phyloP scores from a whole-genome alignment of 1,140 invertebrate genomes.

The Paralvinella palmiformis region DNA sequence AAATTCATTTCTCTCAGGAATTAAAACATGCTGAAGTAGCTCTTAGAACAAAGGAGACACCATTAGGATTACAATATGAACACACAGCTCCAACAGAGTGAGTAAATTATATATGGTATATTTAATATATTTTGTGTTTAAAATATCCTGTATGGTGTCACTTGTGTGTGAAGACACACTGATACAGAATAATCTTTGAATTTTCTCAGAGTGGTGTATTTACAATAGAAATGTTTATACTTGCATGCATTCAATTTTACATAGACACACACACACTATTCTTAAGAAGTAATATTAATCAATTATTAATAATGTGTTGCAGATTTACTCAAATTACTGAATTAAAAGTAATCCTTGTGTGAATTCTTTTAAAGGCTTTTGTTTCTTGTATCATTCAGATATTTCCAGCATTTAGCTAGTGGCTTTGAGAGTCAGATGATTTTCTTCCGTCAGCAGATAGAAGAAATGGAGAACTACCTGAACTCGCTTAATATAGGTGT shows the following conservation, averaged over 20 bases:
- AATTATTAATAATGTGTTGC: too few relatives aligned
- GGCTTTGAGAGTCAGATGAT: slow-evolving; percentile 68
- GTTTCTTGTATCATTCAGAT: slow-evolving; percentile 28
- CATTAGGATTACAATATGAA: slow-evolving; percentile 69
- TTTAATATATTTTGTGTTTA: not conserved
- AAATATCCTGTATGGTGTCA: not conserved
- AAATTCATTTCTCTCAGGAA: slow-evolving; percentile 49
- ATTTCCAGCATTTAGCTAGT: slow-evolving; percentile 66
- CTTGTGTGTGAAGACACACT: too few relatives aligned
- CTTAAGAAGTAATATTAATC: too few relatives aligned
- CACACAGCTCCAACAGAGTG: slow-evolving; percentile 66
- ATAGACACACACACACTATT: too few relatives aligned
- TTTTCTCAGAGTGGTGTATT: too few relatives aligned
- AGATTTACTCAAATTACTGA: too few relatives aligned
- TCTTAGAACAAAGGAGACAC: slow-evolving; percentile 70
- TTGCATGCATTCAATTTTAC: too few relatives aligned
- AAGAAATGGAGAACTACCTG: slow-evolving; percentile 67
- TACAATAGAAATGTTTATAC: too few relatives aligned
- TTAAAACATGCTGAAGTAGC: slow-evolving; percentile 71
- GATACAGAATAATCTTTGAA: too few relatives aligned
- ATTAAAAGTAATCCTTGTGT: too few relatives aligned
- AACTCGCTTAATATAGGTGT: slow-evolving; percentile 62
- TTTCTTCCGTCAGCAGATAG: slow-evolving; percentile 63
- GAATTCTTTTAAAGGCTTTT: not conserved
- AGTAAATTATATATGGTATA: slow-evolving; percentile 15